Evolutionary conservation across 2,113 vertebrate genomes (phyloP), one percentile per base, ranked within the genome.

Genomic region (Malurus melanocephalus): DNA sequence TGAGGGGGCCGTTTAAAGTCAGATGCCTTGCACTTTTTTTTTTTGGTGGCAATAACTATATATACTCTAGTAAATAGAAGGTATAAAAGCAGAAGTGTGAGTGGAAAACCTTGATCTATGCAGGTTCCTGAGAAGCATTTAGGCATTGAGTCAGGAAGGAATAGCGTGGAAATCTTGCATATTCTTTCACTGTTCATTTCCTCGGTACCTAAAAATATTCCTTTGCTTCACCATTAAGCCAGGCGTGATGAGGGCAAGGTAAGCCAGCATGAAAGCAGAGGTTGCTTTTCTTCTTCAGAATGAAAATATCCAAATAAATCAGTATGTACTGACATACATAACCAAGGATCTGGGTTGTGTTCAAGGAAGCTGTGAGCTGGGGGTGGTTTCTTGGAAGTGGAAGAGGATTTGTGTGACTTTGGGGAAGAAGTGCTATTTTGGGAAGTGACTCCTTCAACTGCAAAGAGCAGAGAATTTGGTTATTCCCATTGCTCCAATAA

Each of bases 121-220:
- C n/a, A 77, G 46, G 43, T n/a, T 84, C 84, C 74, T 66, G 22
- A 81, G 73, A 65, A 84, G 51, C 83, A 72, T 68, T 85, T 85
- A 83, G 46, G 40, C 73, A 64, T 84, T 86, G 93, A 90, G 27
- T 91, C 55, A 83, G 76, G 91, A 80, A 94, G 68, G 88, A 93
- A 76, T 45, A 73, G 48, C 3, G 51, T 91, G 59, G 84, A 93
- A 93, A 91, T 85, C 80, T 89, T 93, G 83, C 66, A 35, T 68
- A 32, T 93, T 87, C 66, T 69, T 86, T 90, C 88, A 69, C 45
- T 84, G 46, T 80, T 91, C 49, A 27, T 94, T 86, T 92, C 57
- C 86, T 79, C 21, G 10, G 49, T 75, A 35, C 26, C 88, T 90
- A 90, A 95, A 94, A 94, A 87, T 95, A 94, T 18, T 65, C 59